Evolutionary conservation across 2,888 invertebrate species (phyloP), one percentile per base, ranked within the genome.

Genomic region (Mesoligia furuncula): DNA sequence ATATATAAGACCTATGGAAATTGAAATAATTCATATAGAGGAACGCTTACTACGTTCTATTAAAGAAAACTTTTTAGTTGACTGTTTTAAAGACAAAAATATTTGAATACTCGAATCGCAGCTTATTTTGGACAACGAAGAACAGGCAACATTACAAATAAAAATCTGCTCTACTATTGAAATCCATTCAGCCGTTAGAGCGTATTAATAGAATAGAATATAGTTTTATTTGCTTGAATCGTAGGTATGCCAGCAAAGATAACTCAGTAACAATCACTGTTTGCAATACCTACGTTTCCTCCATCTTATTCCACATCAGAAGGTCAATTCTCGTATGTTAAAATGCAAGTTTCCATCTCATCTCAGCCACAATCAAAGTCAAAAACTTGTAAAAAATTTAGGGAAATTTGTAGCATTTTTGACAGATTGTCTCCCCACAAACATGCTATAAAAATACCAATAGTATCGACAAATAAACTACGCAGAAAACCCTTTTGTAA

Each of bases 401-500:
- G 9, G 9, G 1, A 54, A 54, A 54, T 54, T 24, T 3, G 9
- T 3, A 54, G 9, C 24, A 24, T 2, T 54, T 54, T 54, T 54
- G 9, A 24, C 8, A 24, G 3, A 9, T 9, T 54, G 4, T 81
- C 7, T 39, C 11, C 7, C 7, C 39, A 64, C 17, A 54, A 27
- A 42, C 1, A 57, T 31, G n/a, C 11, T 24, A 20, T n/a, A 57
- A 27, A 64, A 68, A 15, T 0, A n/a, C 17, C 15, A 9, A 77
- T 2, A 42, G 11, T 27, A 69, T 42, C 17, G 31, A 77, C 65
- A 82, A 77, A 68, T 64, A 64, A 77, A 77, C 54, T 83, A 51
- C 39, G 11, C 42, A 72, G 73, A 65, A 69, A 82, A 68, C 69
- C 45, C 36, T 78, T 73, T 45, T 59, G 54, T 75, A 75, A 83